Evolutionary conservation across 2,888 invertebrate species (phyloP).

Genomic region (Parnassius smintheus): DNA sequence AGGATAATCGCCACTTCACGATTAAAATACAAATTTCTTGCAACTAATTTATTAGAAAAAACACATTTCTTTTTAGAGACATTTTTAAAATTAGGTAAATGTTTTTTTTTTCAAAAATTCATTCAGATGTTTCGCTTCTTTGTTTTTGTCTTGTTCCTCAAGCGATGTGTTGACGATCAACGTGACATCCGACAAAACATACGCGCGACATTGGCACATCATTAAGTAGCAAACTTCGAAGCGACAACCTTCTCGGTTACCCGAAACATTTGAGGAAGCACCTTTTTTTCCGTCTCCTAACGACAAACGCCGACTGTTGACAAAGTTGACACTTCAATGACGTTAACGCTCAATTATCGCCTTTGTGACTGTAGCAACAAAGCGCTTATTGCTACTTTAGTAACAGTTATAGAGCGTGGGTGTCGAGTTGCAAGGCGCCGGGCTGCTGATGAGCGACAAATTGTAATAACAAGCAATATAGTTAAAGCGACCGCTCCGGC

Average conservation of each 20-base stretch:
- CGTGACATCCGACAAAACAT: slow-evolving; percentile 24
- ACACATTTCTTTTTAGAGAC: too few relatives aligned
- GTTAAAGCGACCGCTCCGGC: slow-evolving; percentile 40
- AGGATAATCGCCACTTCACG: too few relatives aligned
- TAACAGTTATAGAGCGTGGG: slow-evolving; percentile 23
- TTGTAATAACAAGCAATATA: slow-evolving; percentile 71
- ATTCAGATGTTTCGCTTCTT: slow-evolving; percentile 3
- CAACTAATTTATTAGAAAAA: too few relatives aligned
- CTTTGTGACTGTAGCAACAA: not conserved
- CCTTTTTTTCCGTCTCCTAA: slow-evolving; percentile 49
- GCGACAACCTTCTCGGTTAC: slow-evolving; percentile 55
- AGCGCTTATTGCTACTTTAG: slow-evolving; percentile 1
- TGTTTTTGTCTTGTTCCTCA: not conserved
- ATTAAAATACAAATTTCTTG: too few relatives aligned
- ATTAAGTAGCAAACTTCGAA: slow-evolving; percentile 36
- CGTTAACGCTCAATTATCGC: not conserved
- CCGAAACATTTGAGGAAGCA: slow-evolving; percentile 48
- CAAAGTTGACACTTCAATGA: not conserved
- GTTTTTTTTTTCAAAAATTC: not conserved
- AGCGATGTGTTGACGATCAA: slow-evolving; percentile 4
- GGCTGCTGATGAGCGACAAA: slow-evolving; percentile 68
- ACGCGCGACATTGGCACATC: slow-evolving; percentile 33
- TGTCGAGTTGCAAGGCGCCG: slow-evolving; percentile 63
- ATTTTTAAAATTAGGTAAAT: too few relatives aligned
- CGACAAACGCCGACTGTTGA: slow-evolving; percentile 62